Evolutionary conservation across 2,888 invertebrate genomes (phyloP), one percentile per base, ranked within the genome.

Genomic region (Mythimna impura): DNA sequence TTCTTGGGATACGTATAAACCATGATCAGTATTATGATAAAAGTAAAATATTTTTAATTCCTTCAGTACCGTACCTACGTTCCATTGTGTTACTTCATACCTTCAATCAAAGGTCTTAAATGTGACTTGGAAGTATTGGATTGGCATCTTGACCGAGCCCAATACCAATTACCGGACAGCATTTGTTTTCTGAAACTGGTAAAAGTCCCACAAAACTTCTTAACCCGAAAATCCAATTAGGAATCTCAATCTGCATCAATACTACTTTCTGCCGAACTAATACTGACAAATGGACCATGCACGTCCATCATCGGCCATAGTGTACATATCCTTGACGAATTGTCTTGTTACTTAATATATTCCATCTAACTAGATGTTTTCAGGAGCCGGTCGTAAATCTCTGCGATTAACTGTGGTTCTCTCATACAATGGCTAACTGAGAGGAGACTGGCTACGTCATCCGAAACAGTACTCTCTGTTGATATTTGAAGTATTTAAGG

Each of bases 371-470:
- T 69, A 66, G 66, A 78, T 69, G 34, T 71, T 68, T 52, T 61
- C 68, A 50, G 36, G 58, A 52, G 34, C 17, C 65, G 55, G 20
- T 82, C 78, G 63, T 82, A 77, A 80, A 80, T 71, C 72, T 82
- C n/a, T 20, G n/a, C 62, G 54, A 71, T 82, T 77, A 71, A 60
- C 52, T 71, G 57, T 68, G 78, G 65, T 58, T 50, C 50, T 60
- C 17, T 12, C 30, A 20, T 17, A 43, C 47, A 55, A 36, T 55
- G 66, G 54, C 20, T 30, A 36, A 62, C 78, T 70, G 30, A 20
- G 47, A 54, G 5, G 47, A 54, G 5, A 20, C n/a, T 55, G 6
- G 57, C 20, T 40, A 17, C 30, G 55, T 69, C 52, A 52, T 22
- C 25, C n/a, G 9, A 63, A 70, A 69, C 50, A 69, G 30, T 61